phyloP scores from a whole-genome alignment of 2,797 vertebrate species.

The Coregonus ussuriensis region DNA sequence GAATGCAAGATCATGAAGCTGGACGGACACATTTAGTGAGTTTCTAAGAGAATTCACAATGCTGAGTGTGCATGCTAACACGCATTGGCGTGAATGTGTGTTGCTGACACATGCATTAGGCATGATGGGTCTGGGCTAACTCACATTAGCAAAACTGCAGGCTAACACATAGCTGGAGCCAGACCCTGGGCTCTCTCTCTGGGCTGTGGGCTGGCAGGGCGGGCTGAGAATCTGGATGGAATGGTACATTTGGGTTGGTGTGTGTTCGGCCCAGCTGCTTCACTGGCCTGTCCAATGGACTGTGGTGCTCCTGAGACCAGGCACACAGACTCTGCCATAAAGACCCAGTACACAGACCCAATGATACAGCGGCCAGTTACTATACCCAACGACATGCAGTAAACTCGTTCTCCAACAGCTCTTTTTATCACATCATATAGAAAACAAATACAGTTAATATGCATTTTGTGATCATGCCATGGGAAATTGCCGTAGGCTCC shows the following conservation, averaged over 20 bases:
- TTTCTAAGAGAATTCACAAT: neutral
- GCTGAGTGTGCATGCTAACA: no score
- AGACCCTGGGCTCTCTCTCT: neutral
- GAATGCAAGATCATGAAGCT: no score
- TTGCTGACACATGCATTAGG: slow-evolving; percentile 24
- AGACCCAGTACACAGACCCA: neutral
- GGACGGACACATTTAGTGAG: neutral
- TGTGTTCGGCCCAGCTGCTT: slow-evolving; percentile 26
- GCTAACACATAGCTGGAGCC: slow-evolving; percentile 30
- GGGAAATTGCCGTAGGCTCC: no score
- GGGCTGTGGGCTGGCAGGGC: slow-evolving; percentile 18
- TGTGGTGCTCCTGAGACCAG: slow-evolving; percentile 12
- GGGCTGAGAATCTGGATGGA: slow-evolving; percentile 12
- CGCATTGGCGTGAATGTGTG: slow-evolving; percentile 16
- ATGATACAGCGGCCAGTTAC: neutral
- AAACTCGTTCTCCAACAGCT: neutral
- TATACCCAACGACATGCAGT: neutral
- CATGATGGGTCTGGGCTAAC: slow-evolving; percentile 30
- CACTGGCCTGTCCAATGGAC: slow-evolving; percentile 20
- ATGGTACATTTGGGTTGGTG: slow-evolving; percentile 42
- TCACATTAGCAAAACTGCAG: slow-evolving; percentile 30
- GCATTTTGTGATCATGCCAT: no score
- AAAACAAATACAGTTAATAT: neutral
- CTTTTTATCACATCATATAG: neutral
- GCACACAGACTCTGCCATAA: neutral